These are phyloP conservation scores for Lycodopsis pacificus DNA, from an alignment of 2,797 vertebrate species.

Conservation along the genomic window DNA sequence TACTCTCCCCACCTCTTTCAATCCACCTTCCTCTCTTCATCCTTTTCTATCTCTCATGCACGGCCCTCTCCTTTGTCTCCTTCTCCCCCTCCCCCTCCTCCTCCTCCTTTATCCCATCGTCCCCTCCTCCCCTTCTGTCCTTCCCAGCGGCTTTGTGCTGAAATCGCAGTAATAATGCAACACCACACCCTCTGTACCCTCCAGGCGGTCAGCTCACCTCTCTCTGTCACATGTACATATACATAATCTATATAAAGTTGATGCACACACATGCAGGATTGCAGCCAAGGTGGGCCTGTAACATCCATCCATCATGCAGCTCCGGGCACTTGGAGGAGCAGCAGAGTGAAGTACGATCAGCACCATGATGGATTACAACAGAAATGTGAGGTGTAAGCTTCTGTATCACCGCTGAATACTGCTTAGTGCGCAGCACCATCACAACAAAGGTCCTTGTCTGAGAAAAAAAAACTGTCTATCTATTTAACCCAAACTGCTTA, in stretches of 20 bases:
- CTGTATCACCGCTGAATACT: slow-evolving; percentile 44
- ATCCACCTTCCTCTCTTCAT: slow-evolving; percentile 17
- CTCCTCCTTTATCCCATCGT: slow-evolving; percentile 52
- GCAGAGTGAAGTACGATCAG: slow-evolving; percentile 14
- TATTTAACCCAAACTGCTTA: slow-evolving; percentile 61
- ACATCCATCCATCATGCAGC: slow-evolving; percentile 70
- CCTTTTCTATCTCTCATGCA: slow-evolving; percentile 25
- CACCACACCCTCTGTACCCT: slow-evolving; percentile 49
- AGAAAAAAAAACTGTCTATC: slow-evolving; percentile 33
- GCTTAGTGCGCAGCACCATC: slow-evolving; percentile 47
- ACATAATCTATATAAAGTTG: slow-evolving; percentile 25
- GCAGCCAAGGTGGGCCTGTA: slow-evolving; percentile 33
- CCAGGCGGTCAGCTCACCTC: slow-evolving; percentile 46
- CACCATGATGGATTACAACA: slow-evolving; percentile 62
- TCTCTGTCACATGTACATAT: slow-evolving; percentile 21
- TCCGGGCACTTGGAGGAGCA: slow-evolving; percentile 27
- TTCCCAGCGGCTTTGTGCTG: slow-evolving; percentile 63
- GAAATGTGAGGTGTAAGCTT: slow-evolving; percentile 55
- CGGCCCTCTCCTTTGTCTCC: slow-evolving; percentile 15
- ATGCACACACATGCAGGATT: slow-evolving; percentile 27
- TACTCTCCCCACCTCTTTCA: slow-evolving; percentile 20
- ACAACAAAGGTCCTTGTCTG: slow-evolving; percentile 43
- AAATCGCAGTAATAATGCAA: slow-evolving; percentile 70
- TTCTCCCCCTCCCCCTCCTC: background rate
- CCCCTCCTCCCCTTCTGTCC: slow-evolving; percentile 53